Base-by-base conservation (phyloP, 2,797 vertebrate species). In the Crax fasciolata region DNA sequence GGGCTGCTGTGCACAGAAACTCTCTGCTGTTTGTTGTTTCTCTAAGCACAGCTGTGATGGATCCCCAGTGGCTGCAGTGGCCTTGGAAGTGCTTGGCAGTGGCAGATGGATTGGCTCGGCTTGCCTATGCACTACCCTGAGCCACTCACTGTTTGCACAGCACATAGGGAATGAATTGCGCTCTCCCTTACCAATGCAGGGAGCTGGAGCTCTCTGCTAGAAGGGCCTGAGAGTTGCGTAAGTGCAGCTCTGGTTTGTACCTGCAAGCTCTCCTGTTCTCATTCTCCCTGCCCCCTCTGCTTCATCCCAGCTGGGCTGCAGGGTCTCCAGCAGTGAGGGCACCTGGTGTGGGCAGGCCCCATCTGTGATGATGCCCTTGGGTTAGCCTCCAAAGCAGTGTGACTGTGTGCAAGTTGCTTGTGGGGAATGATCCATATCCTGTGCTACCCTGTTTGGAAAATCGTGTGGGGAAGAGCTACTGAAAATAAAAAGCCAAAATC, bases 1-100 rank as follows among this genome's bases (percentile, higher is more conserved):
- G 58, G 84, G 65, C 72, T 65, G 83, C 66, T 70, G 61, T 13
- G 3, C 76, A 49, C 62, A 87, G 84, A 89, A 59, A 38, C 6
- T 2, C 8, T 24, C 18, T 5, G 1, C 70, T 90, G 65, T 86
- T 96, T 93, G 90, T 41, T 94, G 44, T 79, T 94, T 94, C 71
- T 71, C 89, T 84, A 87, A 96, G 84, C 68, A 67, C 70, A 81
- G 77, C 59, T 52, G 68, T 32, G 93, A 5, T 1, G 0, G 87
- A 90, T 87, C 28, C 73, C 54, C 48, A 54, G 73, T 30, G 35
- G 90, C 55, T 75, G 7, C 2, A 90, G 66, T 1, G 7, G 58
- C 48, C 41, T 80, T 95, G 78, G 76, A 87, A 4, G 12, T 84
- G 73, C 75, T 90, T 30, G 52, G 30, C 85, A 88, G 75, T 80